Conservation (phyloP, 2,113 vertebrate genomes). For the Origma solitaria region DNA sequence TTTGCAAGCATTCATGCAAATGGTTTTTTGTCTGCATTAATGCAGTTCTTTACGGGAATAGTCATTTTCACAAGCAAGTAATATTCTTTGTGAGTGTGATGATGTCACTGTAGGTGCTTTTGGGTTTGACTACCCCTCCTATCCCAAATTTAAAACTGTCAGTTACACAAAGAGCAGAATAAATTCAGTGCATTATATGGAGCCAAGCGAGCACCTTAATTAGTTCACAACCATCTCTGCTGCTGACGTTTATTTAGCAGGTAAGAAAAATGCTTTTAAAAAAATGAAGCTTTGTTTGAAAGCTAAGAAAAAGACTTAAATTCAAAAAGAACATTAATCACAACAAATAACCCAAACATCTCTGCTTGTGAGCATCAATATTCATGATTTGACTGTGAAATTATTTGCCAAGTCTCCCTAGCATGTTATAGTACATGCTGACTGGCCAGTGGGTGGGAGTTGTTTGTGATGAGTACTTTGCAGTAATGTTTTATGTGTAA, state of each 20-base stretch:
- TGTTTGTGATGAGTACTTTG: constrained; percentile 29
- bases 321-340: constrained; percentile 11
- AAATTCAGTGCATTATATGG: background rate
- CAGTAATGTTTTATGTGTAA: constrained; percentile 35
- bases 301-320: background rate
- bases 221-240: background rate
- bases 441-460: constrained; percentile 38
- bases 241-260: background rate
- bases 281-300: background rate
- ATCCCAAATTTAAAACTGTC: background rate
- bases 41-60: background rate
- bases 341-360: constrained; percentile 13
- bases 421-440: constrained; percentile 8
- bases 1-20: constrained; percentile 58
- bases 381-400: constrained; percentile 15
- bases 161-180: background rate
- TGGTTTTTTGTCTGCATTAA: constrained; percentile 50
- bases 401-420: constrained; percentile 27
- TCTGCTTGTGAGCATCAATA: constrained; percentile 16
- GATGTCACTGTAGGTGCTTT: background rate
- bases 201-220: background rate
- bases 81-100: background rate
- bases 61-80: constrained; percentile 23
- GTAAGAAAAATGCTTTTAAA: background rate
- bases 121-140: background rate